A percentile compares a stretch with the other conserved stretches of the same genome.
These are phyloP conservation scores for Branchipolynoe longqiensis DNA, from an alignment of 2,888 invertebrate species.

Conservation along the genomic window DNA sequence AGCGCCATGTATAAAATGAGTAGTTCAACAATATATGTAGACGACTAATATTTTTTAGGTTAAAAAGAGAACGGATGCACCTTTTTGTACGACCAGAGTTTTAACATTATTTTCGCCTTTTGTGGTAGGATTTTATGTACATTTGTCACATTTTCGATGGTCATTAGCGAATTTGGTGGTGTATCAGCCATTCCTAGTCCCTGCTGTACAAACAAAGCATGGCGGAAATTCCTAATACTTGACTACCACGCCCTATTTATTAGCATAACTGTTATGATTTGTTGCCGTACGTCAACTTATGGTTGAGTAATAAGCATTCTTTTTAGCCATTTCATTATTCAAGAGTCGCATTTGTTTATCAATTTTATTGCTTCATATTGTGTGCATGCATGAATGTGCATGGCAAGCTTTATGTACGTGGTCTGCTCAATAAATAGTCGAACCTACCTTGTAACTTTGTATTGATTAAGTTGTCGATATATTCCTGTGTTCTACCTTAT, in stretches of 20 bases:
- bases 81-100: slow-evolving; percentile 1
- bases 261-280: slow-evolving; percentile 3
- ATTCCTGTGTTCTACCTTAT: too few species aligned
- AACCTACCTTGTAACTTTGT: neutral
- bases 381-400: slow-evolving; percentile 24
- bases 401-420: slow-evolving; percentile 28
- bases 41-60: neutral
- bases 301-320: slow-evolving; percentile 15
- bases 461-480: too few species aligned
- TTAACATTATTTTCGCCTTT: neutral
- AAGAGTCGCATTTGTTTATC: neutral
- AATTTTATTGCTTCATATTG: neutral
- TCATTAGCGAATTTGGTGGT: neutral
- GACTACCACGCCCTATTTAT: slow-evolving; percentile 10
- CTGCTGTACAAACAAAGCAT: slow-evolving; percentile 8
- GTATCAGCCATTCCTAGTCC: slow-evolving; percentile 37
- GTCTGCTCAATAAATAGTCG: slow-evolving; percentile 52
- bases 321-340: neutral
- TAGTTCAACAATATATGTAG: neutral
- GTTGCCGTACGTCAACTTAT: neutral
- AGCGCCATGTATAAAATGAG: slow-evolving; percentile 48
- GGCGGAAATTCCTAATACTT: neutral
- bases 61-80: neutral
- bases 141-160: neutral
- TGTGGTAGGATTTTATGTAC: neutral